A percentile compares a stretch with the other conserved stretches of the same genome.
Conservation (phyloP, 2,888 invertebrate species). For the Heliconius ismenius region DNA sequence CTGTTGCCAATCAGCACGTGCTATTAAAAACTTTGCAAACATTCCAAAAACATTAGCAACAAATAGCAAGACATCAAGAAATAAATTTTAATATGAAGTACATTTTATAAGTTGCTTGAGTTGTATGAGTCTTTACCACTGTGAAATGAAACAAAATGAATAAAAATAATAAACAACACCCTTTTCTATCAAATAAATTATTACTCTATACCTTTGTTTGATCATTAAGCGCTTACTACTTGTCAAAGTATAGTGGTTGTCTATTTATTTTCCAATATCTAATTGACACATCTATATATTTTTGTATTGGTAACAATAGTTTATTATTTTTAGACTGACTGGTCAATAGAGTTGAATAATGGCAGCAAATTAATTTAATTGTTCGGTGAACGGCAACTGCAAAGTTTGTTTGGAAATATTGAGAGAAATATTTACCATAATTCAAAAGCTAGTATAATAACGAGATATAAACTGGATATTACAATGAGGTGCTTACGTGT, state of each 20-base stretch:
- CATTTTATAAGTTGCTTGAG: background rate
- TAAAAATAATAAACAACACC: background rate
- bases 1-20: too few relatives aligned
- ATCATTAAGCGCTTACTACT: conserved; percentile 36
- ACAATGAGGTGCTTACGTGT: background rate
- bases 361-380: conserved; percentile 43
- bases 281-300: conserved; percentile 43
- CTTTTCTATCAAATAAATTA: background rate
- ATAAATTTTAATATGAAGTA: background rate
- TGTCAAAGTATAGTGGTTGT: conserved; percentile 35
- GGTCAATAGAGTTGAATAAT: conserved; percentile 37
- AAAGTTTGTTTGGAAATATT: conserved; percentile 13
- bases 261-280: conserved; percentile 41
- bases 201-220: conserved; percentile 17
- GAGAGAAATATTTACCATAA: conserved; percentile 20
- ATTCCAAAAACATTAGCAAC: background rate
- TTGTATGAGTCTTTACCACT: background rate
- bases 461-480: background rate
- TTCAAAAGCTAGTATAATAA: conserved; percentile 9
- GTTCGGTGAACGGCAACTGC: conserved; percentile 28
- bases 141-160: background rate
- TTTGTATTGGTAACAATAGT: conserved; percentile 42
- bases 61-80: background rate
- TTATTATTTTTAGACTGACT: conserved; percentile 34
- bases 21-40: background rate